phyloP scores from a whole-genome alignment of 2,888 invertebrate genomes.

The Drosophila koepferae region DNA sequence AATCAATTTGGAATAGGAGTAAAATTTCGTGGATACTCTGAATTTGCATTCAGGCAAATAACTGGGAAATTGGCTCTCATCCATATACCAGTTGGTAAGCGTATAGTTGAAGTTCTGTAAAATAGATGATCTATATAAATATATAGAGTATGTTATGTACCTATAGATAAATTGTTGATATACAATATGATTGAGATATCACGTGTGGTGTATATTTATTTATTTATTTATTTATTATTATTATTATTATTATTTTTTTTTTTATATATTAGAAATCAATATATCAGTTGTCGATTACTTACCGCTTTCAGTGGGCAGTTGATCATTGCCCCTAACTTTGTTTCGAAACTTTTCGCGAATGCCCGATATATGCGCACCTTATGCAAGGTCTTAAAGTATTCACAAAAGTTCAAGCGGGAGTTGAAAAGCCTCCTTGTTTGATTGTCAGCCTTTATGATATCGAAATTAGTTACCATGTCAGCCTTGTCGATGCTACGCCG shows the following conservation, averaged over 20 bases:
- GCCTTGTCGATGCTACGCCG: conserved; percentile 15
- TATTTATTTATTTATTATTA: too few relatives aligned
- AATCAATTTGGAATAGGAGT: neutral
- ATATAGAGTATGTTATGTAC: neutral
- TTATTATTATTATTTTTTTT: too few relatives aligned
- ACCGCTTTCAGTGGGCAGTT: conserved; percentile 9
- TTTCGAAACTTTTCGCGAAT: neutral
- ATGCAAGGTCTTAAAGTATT: neutral
- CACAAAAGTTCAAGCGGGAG: conserved; percentile 36
- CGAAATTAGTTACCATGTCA: conserved; percentile 27
- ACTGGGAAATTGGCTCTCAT: neutral
- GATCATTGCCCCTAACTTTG: neutral
- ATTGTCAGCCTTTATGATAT: conserved; percentile 17
- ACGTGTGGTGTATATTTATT: neutral
- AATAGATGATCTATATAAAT: too few relatives aligned
- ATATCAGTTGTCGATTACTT: neutral
- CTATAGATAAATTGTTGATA: neutral
- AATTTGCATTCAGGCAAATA: conserved; percentile 8
- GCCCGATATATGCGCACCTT: conserved; percentile 1
- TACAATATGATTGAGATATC: neutral
- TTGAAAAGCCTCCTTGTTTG: conserved; percentile 21
- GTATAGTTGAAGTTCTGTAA: conserved; percentile 23
- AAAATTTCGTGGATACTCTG: neutral
- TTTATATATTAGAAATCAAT: too few relatives aligned
- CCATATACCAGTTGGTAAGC: conserved; percentile 3